These are phyloP conservation scores for Zapornia atra DNA, from an alignment of 2,113 vertebrate genomes.

Conservation along the genomic window DNA sequence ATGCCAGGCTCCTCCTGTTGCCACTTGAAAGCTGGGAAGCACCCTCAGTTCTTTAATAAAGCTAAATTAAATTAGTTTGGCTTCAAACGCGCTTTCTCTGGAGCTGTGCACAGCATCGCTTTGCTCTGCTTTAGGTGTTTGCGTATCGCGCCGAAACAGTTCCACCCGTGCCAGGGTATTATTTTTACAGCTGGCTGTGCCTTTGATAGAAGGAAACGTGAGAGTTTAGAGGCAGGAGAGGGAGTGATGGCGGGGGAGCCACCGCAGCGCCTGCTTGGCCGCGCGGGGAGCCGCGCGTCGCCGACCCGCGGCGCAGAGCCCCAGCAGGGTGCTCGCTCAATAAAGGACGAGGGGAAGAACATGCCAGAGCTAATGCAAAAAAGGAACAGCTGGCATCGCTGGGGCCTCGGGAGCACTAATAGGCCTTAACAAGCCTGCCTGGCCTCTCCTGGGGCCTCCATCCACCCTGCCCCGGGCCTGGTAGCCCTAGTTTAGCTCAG, in stretches of 20 bases:
- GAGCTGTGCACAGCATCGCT: rapidly evolving
- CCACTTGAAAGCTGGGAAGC: constrained; percentile 35
- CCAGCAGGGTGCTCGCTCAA: rapidly evolving
- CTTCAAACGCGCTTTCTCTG: not conserved
- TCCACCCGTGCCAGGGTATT: constrained; percentile 14
- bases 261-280: rapidly evolving
- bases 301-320: rapidly evolving
- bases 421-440: not conserved
- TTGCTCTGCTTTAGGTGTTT: constrained; percentile 9
- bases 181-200: constrained; percentile 63
- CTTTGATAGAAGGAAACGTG: constrained; percentile 17
- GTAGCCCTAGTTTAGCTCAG: not conserved
- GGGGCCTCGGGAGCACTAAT: not conserved
- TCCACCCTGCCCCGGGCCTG: not conserved
- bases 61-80: not conserved
- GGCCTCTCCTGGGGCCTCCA: not conserved
- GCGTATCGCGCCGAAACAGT: not conserved
- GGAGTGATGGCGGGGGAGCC: not conserved
- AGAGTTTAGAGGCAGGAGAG: not conserved
- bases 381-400: not conserved
- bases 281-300: not conserved
- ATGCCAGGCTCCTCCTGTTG: not conserved
- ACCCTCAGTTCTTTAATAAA: not conserved
- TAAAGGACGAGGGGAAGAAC: not conserved
- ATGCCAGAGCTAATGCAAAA: not conserved